These are phyloP conservation scores for Taeniopygia guttata DNA, from an alignment of 2,797 vertebrate species.

Conservation along the genomic window DNA sequence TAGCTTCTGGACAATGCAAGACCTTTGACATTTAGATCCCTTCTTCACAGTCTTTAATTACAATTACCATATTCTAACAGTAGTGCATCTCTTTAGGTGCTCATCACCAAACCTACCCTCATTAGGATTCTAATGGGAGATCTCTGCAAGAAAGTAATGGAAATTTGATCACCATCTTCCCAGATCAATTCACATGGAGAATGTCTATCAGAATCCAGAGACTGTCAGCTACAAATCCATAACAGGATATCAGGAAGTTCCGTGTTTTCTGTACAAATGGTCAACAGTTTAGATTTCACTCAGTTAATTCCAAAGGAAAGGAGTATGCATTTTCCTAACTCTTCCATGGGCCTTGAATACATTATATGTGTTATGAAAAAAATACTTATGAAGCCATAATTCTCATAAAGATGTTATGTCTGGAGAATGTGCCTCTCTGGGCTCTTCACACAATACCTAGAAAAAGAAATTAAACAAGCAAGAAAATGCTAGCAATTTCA, in stretches of 20 bases:
- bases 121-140: neutral
- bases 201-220: neutral
- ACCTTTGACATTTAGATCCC: neutral
- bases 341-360: neutral
- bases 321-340: neutral
- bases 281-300: neutral
- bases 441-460: neutral
- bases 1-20: neutral
- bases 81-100: neutral
- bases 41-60: neutral
- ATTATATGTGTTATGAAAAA: accelerated
- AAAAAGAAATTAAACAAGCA: neutral
- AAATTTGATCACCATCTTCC: neutral
- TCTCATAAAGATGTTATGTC: neutral
- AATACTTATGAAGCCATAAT: neutral
- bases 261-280: neutral
- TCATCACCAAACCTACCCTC: neutral
- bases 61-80: neutral
- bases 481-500: neutral
- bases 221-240: neutral
- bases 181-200: neutral
- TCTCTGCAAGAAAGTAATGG: neutral
- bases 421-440: neutral
- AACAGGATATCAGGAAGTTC: neutral
- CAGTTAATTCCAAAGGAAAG: neutral